These are phyloP conservation scores for Myotis lucifugus DNA, from an alignment of 2,113 vertebrate species.

Conservation along the genomic window DNA sequence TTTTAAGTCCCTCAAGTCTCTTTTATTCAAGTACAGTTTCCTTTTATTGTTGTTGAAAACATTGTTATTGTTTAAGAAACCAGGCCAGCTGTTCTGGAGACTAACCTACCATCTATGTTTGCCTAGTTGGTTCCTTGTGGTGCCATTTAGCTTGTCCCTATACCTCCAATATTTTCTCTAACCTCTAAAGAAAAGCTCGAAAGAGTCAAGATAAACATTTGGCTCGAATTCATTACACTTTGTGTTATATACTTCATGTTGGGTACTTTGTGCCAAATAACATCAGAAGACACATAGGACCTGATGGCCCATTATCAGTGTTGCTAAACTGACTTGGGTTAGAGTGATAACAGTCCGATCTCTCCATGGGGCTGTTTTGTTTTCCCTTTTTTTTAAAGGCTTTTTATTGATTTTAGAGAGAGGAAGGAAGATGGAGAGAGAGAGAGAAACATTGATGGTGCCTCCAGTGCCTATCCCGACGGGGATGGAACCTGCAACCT, in stretches of 20 bases:
- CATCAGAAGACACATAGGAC: background rate
- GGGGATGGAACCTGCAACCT: too few species aligned
- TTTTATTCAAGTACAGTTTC: background rate
- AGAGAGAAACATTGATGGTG: too few species aligned
- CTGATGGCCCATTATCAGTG: background rate
- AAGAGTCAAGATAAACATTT: background rate
- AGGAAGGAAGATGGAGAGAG: too few species aligned
- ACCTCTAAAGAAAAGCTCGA: background rate
- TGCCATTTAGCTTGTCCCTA: background rate
- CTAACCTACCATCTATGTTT: background rate
- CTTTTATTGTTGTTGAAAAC: background rate
- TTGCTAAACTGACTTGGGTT: background rate
- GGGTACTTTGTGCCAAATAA: background rate
- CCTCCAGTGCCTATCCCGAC: too few species aligned
- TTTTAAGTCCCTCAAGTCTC: background rate
- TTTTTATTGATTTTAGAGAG: too few species aligned
- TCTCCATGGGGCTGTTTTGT: background rate
- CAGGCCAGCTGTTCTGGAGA: background rate
- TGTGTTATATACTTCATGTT: background rate
- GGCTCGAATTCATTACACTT: background rate
- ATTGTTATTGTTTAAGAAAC: slow-evolving; percentile 25
- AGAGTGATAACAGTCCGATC: background rate
- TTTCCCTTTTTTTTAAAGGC: background rate
- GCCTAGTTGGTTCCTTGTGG: background rate
- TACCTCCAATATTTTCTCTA: background rate